Evolutionary conservation across 92 coral and sea anemone genomes (phyloP), one percentile per base, ranked within the genome.

Genomic region (Parazoanthus darwini): DNA sequence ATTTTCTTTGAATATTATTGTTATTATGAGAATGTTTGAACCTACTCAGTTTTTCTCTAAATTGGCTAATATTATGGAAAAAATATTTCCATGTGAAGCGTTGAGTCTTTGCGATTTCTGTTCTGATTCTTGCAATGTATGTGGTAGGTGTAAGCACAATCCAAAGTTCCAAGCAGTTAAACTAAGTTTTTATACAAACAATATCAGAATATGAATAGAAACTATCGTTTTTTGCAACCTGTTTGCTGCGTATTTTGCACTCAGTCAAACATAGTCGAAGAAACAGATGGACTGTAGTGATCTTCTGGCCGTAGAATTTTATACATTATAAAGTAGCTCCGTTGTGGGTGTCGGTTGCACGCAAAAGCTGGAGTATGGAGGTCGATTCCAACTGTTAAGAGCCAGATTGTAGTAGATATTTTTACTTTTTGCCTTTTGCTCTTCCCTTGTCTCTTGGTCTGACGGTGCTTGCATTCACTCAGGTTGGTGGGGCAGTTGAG

Each of bases 381-480:
- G 81, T 42, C 5, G 33, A 77, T 23, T 44, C 18, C 13, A 44
- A 25, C 26, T 8, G 11, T 43, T 23, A 9, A 9, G 82, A 29
- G 39, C 8, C 26, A 15, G 36, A 18, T 37, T 58, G 85, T 59
- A 81, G 56, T 25, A 81, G 20, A 16, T 79, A 5, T 79, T n/a
- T 50, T 33, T 26, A 14, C 15, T 20, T 29, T 51, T 37, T 79
- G 14, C 83, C 14, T 79, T 18, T 43, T 25, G 33, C 33, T 29
- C 33, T 29, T 46, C 36, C 43, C 22, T 44, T 43, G 43, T 84
- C 51, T 72, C 36, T 29, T 44, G 77, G 43, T 84, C 87, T 84
- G 87, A 84, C 46, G 78, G 78, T 84, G 58, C 77, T 84, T 84
- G 63, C 87, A 74, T 84, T 71, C 79, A 70, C 78, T 72, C 87